These are phyloP conservation scores for Trissolcus brochymenae DNA, from an alignment of 2,888 invertebrate species.

Conservation along the genomic window DNA sequence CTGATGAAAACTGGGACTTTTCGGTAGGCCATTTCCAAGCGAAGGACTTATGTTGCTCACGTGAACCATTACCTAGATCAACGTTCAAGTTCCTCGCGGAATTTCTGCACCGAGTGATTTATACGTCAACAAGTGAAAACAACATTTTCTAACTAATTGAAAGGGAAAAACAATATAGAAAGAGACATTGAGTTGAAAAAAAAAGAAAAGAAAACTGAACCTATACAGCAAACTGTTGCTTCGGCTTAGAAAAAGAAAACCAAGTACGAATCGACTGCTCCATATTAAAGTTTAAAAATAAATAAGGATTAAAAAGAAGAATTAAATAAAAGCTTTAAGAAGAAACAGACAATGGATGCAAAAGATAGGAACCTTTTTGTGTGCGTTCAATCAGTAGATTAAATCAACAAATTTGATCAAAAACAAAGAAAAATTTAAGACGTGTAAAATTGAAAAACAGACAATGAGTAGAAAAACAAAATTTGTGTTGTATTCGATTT, in stretches of 20 bases:
- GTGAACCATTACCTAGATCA: conserved; percentile 69
- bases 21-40: conserved; percentile 82
- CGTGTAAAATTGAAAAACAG: no score
- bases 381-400: no score
- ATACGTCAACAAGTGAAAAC: neutral
- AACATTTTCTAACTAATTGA: neutral
- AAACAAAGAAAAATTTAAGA: no score
- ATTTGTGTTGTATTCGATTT: no score
- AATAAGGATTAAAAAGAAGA: neutral
- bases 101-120: no score
- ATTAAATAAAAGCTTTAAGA: neutral
- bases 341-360: no score
- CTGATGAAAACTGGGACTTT: conserved; percentile 92
- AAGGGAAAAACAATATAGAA: neutral
- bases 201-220: conserved; percentile 19
- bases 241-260: conserved; percentile 29
- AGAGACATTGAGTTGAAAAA: neutral
- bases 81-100: conserved; percentile 4
- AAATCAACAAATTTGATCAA: no score
- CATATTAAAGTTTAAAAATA: neutral
- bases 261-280: conserved; percentile 4
- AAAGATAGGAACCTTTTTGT: no score
- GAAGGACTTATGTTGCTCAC: conserved; percentile 72
- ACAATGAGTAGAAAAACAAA: no score
- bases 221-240: conserved; percentile 62